Evolutionary conservation across 2,797 vertebrate genomes (phyloP).

Genomic region (Columba guinea): DNA sequence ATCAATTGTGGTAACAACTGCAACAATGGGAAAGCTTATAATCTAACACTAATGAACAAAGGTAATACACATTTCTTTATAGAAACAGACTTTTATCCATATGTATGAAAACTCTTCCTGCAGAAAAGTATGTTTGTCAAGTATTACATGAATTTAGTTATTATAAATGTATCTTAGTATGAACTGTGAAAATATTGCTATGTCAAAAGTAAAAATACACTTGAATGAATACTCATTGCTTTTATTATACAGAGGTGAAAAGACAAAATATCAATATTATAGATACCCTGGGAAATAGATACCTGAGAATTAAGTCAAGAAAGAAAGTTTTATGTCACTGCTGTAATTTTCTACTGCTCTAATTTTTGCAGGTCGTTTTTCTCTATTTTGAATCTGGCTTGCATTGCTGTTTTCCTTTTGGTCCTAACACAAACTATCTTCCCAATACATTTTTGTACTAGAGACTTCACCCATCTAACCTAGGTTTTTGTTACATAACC

Average conservation of each 20-base stretch:
- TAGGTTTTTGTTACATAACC: background rate
- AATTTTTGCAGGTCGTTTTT: background rate
- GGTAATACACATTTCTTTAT: background rate
- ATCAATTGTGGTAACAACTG: background rate
- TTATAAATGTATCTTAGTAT: background rate
- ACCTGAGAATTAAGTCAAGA: background rate
- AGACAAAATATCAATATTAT: background rate
- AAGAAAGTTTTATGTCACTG: background rate
- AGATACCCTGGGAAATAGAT: background rate
- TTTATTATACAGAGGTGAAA: background rate
- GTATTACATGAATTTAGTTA: background rate
- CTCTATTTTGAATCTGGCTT: background rate
- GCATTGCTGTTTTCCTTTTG: background rate
- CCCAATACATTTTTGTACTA: background rate
- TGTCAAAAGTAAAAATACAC: background rate
- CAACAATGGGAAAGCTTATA: background rate
- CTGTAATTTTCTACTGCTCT: background rate
- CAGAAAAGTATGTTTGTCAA: background rate
- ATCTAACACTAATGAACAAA: background rate
- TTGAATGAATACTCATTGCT: background rate
- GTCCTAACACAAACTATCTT: background rate
- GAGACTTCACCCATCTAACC: background rate
- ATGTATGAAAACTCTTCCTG: background rate
- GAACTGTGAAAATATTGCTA: background rate
- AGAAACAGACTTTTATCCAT: background rate